Evolutionary conservation across 2,113 vertebrate species (phyloP).

Genomic region (Dolichotis patagonum): DNA sequence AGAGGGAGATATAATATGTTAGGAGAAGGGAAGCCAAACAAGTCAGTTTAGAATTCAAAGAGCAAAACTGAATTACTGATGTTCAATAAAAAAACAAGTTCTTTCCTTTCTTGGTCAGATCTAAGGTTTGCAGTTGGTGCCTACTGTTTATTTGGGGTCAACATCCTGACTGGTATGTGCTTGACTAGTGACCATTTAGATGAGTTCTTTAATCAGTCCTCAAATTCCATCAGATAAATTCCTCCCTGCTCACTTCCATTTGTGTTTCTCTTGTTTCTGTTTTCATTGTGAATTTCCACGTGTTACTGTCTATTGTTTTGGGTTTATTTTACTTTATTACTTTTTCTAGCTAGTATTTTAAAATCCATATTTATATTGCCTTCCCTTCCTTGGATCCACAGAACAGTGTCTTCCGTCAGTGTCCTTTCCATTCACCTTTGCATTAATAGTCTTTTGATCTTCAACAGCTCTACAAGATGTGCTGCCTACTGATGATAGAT

Average conservation of each 20-base stretch:
- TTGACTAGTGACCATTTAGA: too few relatives aligned
- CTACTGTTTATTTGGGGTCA: neutral
- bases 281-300: neutral
- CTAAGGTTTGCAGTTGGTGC: neutral
- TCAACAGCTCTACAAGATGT: neutral
- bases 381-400: neutral
- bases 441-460: neutral
- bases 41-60: neutral
- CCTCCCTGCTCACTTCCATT: neutral
- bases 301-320: neutral
- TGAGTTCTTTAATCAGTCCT: neutral
- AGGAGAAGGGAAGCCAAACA: neutral
- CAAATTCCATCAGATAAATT: neutral
- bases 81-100: neutral
- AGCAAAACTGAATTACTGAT: neutral
- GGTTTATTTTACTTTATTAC: neutral
- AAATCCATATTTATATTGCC: neutral
- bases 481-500: neutral
- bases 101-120: neutral
- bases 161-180: fast-evolving
- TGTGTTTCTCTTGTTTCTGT: neutral
- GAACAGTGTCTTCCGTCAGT: neutral
- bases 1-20: neutral
- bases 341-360: neutral
- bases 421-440: neutral